Base-by-base conservation (phyloP, 2,888 invertebrate genomes). In the Lycaena phlaeas region DNA sequence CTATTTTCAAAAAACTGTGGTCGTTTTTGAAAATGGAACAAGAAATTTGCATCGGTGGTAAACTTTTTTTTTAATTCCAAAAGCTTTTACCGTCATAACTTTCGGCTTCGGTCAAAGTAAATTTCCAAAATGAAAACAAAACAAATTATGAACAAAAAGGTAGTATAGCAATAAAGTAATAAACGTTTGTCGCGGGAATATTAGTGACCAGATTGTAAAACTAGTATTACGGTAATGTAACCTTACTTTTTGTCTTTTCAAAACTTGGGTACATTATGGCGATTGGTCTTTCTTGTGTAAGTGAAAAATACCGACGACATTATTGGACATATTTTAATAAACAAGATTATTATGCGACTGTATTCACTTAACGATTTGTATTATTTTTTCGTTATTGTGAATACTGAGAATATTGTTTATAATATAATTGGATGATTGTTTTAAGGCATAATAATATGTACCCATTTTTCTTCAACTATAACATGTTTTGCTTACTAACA, bases 81-180 rank as follows among this genome's bases (percentile, higher is more conserved):
- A n/a, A n/a, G n/a, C n/a, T n/a, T n/a, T n/a, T n/a, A n/a, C n/a
- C n/a, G n/a, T n/a, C n/a, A n/a, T n/a, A 34, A 34, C 10, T 31
- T 18, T 31, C 34, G 34, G 34, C 34, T 11, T 34, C 17, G 15
- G 11, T 34, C 34, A 34, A 34, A 34, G 34, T 34, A 17, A 31
- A 31, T 17, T 17, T 31, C 12, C 9, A 34, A 12, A 11, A 18
- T 12, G 18, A 22, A 34, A 34, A 22, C 22, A 22, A 22, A 34
- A 11, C 22, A 9, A 34, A 12, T 2, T 5, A 22, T 12, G 22
- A 34, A 34, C 34, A 34, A 34, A 34, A 15, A 27, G 17, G 7
- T 25, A 30, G 31, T 42, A 14, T 6, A 22, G 36, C 25, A 41
- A 42, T 42, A 36, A 34, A 27, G 28, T 17, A 28, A 17, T 40